phyloP scores from a whole-genome alignment of 2,113 vertebrate species.

The Callipepla squamata region DNA sequence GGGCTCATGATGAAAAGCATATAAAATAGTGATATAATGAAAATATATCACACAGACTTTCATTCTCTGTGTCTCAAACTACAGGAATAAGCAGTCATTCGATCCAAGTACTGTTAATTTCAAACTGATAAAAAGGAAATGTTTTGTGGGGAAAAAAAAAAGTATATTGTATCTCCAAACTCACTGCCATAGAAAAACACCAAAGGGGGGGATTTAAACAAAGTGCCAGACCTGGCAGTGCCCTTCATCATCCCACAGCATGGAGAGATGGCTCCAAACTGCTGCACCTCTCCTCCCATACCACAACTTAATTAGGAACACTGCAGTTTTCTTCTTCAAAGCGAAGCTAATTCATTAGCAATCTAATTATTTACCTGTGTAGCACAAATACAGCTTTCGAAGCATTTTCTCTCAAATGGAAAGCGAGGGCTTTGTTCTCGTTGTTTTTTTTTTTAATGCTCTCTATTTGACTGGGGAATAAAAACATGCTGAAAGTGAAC shows the following conservation, averaged over 20 bases:
- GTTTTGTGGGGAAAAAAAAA: background rate
- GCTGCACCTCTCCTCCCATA: background rate
- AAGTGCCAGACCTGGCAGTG: background rate
- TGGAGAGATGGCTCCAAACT: background rate
- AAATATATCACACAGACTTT: slow-evolving; percentile 42
- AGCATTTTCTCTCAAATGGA: slow-evolving; percentile 57
- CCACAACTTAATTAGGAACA: background rate
- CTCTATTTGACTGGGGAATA: slow-evolving; percentile 58
- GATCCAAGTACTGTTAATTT: slow-evolving; percentile 26
- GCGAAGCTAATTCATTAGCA: slow-evolving; percentile 55
- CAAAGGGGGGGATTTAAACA: background rate
- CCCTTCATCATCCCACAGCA: background rate
- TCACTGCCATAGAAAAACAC: background rate
- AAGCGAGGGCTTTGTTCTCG: slow-evolving; percentile 57
- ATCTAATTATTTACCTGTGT: slow-evolving; percentile 67
- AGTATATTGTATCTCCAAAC: background rate
- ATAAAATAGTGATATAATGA: slow-evolving; percentile 37
- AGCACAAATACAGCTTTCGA: slow-evolving; percentile 55
- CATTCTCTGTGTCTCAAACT: background rate
- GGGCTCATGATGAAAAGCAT: slow-evolving; percentile 25
- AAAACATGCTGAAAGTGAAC: slow-evolving; percentile 61
- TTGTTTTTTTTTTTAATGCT: slow-evolving; percentile 29
- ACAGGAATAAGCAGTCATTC: background rate
- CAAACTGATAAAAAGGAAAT: slow-evolving; percentile 20
- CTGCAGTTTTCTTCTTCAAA: slow-evolving; percentile 15